Conservation (phyloP, 23 tunicate species). For the Ciona savignyi region DNA sequence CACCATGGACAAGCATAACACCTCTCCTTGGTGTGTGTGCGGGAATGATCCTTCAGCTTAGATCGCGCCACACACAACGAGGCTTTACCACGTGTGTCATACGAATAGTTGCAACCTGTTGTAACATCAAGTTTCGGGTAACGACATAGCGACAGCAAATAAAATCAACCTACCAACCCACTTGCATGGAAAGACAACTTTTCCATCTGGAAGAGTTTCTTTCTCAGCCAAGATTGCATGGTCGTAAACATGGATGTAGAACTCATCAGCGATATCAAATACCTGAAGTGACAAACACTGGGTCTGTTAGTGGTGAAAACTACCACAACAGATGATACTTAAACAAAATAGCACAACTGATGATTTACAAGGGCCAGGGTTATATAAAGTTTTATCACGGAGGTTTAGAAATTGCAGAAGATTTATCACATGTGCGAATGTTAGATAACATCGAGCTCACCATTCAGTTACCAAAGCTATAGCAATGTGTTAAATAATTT, state of each 20-base stretch:
- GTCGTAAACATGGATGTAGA: constrained; percentile 74
- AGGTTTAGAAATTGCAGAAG: no score
- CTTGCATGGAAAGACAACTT: constrained; percentile 31
- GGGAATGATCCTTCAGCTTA: constrained; percentile 66
- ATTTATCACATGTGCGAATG: no score
- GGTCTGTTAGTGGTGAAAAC: no score
- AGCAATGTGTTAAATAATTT: no score
- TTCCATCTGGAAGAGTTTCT: constrained; percentile 16
- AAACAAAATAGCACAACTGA: not conserved
- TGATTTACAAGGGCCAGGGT: not conserved
- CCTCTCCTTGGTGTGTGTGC: constrained; percentile 84
- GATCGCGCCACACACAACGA: constrained; percentile 16
- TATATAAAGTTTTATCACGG: no score
- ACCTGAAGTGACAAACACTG: no score
- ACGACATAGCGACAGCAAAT: not conserved
- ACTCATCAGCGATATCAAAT: constrained; percentile 72
- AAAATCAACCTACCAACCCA: constrained; percentile 54
- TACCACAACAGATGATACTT: no score
- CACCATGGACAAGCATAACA: constrained; percentile 90
- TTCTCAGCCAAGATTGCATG: constrained; percentile 50
- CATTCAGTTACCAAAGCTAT: no score
- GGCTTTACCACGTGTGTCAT: constrained; percentile 1
- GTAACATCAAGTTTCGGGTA: not conserved
- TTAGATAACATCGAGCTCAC: no score
- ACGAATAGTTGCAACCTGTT: constrained; percentile 58